phyloP scores from a whole-genome alignment of 2,113 vertebrate species.

The Phasianus colchicus region DNA sequence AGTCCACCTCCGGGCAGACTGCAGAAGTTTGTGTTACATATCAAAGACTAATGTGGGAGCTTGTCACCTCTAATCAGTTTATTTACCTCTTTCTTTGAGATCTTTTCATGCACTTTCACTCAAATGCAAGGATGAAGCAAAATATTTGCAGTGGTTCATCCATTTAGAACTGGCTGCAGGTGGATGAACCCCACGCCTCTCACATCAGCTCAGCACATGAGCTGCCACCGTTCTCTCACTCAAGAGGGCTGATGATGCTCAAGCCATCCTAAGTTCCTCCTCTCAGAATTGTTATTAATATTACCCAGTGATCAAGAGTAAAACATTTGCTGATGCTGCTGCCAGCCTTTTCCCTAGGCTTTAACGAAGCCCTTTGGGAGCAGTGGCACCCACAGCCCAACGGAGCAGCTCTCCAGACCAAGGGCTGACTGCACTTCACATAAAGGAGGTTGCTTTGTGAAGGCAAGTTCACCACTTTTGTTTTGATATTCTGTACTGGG shows the following conservation, averaged over 20 bases:
- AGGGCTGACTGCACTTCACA: rapidly evolving
- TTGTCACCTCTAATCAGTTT: not conserved
- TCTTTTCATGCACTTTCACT: not conserved
- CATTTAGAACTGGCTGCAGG: not conserved
- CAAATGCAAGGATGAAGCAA: not conserved
- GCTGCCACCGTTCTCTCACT: conserved; percentile 41
- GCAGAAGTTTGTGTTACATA: conserved; percentile 15
- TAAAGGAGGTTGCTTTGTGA: not conserved
- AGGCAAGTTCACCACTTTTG: not conserved
- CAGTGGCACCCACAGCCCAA: not conserved
- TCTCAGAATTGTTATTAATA: not conserved
- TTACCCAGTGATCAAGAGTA: not conserved
- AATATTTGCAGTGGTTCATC: not conserved
- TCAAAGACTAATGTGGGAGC: not conserved
- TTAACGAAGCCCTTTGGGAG: not conserved
- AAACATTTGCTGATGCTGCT: not conserved
- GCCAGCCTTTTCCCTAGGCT: not conserved
- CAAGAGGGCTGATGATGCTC: conserved; percentile 38
- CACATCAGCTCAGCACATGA: conserved; percentile 50
- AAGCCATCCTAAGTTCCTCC: conserved; percentile 39
- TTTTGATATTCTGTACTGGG: not conserved
- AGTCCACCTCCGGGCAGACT: conserved; percentile 50
- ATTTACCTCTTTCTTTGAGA: not conserved
- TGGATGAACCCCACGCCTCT: conserved; percentile 49
- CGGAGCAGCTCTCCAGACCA: not conserved